These are phyloP conservation scores for Lophochroa leadbeateri DNA, from an alignment of 2,113 vertebrate species.

Conservation along the genomic window DNA sequence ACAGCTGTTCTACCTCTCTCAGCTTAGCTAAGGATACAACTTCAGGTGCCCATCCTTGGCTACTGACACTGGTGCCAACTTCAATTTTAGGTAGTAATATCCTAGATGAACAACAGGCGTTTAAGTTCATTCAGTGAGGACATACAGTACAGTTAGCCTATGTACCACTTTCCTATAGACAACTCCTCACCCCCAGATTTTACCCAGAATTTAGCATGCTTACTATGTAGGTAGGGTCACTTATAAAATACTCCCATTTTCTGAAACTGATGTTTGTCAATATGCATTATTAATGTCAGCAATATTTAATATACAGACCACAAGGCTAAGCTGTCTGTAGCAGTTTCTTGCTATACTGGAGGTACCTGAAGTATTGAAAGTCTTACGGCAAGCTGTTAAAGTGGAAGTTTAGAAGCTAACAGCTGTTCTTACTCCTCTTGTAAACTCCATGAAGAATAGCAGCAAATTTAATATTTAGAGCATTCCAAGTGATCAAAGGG, in stretches of 20 bases:
- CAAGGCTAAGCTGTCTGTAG: neutral
- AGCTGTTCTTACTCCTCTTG: neutral
- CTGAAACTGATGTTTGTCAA: neutral
- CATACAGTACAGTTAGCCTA: neutral
- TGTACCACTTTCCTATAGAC: neutral
- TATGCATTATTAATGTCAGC: neutral
- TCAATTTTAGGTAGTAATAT: fast-evolving
- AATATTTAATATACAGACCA: fast-evolving
- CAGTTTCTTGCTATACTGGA: neutral
- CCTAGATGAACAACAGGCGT: fast-evolving
- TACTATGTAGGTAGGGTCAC: neutral
- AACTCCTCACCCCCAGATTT: neutral
- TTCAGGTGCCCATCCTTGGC: neutral
- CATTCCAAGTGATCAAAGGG: neutral
- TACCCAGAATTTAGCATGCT: neutral
- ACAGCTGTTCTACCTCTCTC: neutral
- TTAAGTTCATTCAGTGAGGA: neutral
- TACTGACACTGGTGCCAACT: neutral
- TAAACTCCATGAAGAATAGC: neutral
- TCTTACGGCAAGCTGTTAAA: neutral
- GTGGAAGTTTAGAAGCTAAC: neutral
- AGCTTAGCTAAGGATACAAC: neutral
- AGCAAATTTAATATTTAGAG: neutral
- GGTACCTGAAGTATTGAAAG: neutral
- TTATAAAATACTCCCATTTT: neutral